A percentile compares a stretch with the other conserved stretches of the same genome.
phyloP scores from a whole-genome alignment of 2,888 invertebrate species.

The Drosophila seclusa region DNA sequence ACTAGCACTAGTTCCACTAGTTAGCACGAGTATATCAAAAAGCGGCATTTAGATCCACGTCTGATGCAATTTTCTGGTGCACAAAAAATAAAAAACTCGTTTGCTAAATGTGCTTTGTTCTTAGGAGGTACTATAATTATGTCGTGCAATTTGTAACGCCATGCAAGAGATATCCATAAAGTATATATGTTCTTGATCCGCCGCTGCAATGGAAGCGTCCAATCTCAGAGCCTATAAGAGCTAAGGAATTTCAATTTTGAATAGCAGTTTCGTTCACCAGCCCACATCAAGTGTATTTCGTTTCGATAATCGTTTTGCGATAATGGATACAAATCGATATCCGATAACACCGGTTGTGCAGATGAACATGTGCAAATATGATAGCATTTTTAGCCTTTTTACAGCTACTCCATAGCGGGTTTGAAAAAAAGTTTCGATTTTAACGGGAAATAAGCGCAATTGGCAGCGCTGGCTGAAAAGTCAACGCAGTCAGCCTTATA shows the following conservation, averaged over 20 bases:
- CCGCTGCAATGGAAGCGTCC: not conserved
- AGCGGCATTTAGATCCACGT: conserved; percentile 26
- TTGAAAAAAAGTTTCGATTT: not conserved
- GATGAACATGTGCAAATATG: not conserved
- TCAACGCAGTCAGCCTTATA: not conserved
- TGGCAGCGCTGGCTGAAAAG: not conserved
- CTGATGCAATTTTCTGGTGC: conserved; percentile 36
- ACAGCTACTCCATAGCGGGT: not conserved
- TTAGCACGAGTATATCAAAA: not conserved
- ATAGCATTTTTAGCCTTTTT: not conserved
- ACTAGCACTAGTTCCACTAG: conserved; percentile 12
- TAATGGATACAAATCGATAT: not conserved
- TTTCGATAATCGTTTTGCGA: not conserved
- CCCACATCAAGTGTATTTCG: not conserved
- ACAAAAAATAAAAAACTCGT: not conserved
- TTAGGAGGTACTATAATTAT: not conserved
- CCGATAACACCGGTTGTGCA: not conserved
- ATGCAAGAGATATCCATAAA: not conserved
- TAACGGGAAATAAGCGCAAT: not conserved
- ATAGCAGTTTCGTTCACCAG: not conserved
- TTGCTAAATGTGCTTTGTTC: not conserved
- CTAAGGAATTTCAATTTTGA: not conserved
- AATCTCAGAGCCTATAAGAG: not conserved
- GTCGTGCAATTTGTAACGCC: not conserved
- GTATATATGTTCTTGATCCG: not conserved